A percentile compares a stretch with the other conserved stretches of the same genome.
Evolutionary conservation across 2,113 vertebrate species (phyloP).

Genomic region (Strigops habroptila): DNA sequence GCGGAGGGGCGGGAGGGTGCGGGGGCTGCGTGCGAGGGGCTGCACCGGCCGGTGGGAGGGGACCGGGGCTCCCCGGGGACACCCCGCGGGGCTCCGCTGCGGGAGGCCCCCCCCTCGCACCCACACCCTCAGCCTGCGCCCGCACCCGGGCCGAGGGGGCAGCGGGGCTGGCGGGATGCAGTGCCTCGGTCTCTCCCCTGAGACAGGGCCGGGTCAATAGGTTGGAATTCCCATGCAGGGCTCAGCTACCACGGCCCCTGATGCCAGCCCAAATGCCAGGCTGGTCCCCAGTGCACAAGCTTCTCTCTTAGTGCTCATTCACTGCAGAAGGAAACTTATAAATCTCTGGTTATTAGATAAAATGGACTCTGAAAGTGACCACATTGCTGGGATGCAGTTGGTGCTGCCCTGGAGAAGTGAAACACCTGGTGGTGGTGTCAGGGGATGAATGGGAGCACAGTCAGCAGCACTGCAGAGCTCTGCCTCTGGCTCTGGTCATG

Average conservation of each 20-base stretch:
- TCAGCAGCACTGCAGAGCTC: neutral
- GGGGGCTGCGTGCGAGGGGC: neutral
- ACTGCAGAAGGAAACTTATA: neutral
- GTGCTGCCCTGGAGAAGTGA: neutral
- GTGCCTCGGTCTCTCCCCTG: neutral
- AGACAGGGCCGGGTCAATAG: neutral
- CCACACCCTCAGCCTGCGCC: neutral
- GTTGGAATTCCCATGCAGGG: rapidly evolving
- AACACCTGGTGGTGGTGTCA: neutral
- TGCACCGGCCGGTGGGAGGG: neutral
- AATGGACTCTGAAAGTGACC: neutral
- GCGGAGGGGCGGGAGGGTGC: neutral
- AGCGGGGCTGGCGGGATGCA: neutral
- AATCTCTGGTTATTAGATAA: neutral
- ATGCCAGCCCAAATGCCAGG: rapidly evolving
- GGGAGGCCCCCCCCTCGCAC: neutral
- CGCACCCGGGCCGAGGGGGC: neutral
- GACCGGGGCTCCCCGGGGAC: neutral
- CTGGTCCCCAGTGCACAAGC: neutral
- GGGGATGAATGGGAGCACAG: neutral
- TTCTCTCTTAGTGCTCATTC: rapidly evolving
- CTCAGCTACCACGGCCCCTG: rapidly evolving
- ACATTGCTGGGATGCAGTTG: rapidly evolving
- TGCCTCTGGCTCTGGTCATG: rapidly evolving
- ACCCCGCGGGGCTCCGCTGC: neutral